Percentiles rank a stretch among this genome's conserved stretches.
Conservation (phyloP, 2,888 invertebrate genomes). For the Phymatocera aterrima region DNA sequence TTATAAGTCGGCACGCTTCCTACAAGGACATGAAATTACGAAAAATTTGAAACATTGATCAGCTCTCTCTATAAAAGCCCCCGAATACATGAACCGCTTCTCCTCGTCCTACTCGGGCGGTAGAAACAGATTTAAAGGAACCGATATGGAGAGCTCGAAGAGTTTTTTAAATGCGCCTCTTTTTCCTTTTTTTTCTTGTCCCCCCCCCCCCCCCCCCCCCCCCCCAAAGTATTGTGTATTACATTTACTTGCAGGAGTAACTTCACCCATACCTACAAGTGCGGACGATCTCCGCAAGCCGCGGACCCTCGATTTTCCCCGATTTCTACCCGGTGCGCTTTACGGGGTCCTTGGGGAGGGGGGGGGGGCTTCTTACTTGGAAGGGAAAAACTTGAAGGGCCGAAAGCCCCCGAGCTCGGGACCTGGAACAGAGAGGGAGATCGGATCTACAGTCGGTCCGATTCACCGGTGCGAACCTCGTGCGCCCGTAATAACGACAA, state of each 20-base stretch:
- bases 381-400: conserved; percentile 10
- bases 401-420: conserved; percentile 6
- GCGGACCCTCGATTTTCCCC: not conserved
- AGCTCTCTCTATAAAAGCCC: not conserved
- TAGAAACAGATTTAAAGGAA: not conserved
- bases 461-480: conserved; percentile 63
- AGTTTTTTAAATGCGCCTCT: not conserved
- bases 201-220: too few relatives aligned
- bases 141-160: not conserved
- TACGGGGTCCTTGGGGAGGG: not conserved
- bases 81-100: not conserved
- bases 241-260: not conserved
- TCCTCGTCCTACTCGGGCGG: not conserved
- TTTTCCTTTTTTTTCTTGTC: not conserved
- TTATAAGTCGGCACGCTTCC: too few relatives aligned
- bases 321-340: not conserved
- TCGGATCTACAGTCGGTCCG: conserved; percentile 56
- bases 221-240: not conserved
- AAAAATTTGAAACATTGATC: not conserved
- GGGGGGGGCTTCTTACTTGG: too few relatives aligned
- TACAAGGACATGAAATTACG: not conserved
- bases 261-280: conserved; percentile 10
- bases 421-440: conserved; percentile 4
- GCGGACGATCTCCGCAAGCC: not conserved
- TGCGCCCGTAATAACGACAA: conserved; percentile 58